Evolutionary conservation across 35 echinoderm and acorn worm species (phyloP).

Genomic region (Holothuria glaberrima): DNA sequence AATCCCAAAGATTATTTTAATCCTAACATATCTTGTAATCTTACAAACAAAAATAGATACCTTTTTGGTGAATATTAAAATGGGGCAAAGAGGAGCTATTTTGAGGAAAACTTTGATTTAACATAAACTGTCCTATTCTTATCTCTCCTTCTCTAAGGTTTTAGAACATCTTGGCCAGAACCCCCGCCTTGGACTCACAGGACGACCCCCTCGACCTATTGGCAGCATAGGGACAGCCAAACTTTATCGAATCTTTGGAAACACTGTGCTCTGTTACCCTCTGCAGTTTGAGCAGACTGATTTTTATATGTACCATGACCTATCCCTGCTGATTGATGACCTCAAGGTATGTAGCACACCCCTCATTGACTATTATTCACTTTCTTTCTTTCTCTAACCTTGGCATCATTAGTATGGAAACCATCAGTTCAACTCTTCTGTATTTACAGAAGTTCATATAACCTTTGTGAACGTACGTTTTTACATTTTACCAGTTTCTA

Average conservation of each 20-base stretch:
- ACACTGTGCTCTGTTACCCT: conserved; percentile 91
- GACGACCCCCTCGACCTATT: conserved; percentile 79
- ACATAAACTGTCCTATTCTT: neutral
- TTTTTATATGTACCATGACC: conserved; percentile 99
- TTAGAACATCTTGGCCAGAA: conserved; percentile 79
- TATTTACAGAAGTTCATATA: neutral
- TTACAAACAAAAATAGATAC: neutral
- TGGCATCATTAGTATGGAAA: neutral
- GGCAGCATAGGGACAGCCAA: conserved; percentile 94
- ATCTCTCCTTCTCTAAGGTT: conserved; percentile 32
- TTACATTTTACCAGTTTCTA: neutral
- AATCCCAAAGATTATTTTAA: too few relatives aligned
- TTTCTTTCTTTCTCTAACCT: neutral
- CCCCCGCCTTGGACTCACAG: conserved; percentile 77
- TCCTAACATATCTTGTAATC: too few relatives aligned
- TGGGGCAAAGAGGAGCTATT: too few relatives aligned
- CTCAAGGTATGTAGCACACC: conserved; percentile 74
- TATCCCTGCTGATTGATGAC: conserved; percentile 87
- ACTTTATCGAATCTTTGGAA: conserved; percentile 78
- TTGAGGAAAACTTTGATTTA: too few relatives aligned
- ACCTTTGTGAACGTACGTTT: too few relatives aligned
- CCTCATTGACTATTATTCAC: neutral
- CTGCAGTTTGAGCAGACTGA: conserved; percentile 90
- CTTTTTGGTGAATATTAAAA: neutral
- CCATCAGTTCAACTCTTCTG: neutral